phyloP scores from a whole-genome alignment of 2,888 invertebrate genomes.

The Salticus scenicus region DNA sequence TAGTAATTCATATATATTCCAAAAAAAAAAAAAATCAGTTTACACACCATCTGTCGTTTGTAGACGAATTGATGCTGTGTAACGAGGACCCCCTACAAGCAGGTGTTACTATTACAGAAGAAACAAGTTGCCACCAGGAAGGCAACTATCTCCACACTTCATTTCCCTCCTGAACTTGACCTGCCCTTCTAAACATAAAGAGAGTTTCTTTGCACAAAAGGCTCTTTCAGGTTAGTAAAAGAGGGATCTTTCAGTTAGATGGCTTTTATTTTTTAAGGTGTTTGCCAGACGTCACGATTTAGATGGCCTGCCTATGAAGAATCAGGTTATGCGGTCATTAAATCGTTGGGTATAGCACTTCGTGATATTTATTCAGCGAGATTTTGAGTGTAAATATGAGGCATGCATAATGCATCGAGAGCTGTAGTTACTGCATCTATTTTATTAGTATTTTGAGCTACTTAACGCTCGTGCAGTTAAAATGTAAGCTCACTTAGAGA shows the following conservation, averaged over 20 bases:
- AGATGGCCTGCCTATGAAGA: not conserved
- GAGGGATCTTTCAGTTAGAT: not conserved
- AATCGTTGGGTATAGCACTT: not conserved
- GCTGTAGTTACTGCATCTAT: too few relatives aligned
- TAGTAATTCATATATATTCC: constrained; percentile 2
- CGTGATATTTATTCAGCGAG: not conserved
- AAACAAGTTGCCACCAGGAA: constrained; percentile 1
- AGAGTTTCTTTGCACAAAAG: too few relatives aligned
- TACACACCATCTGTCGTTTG: not conserved
- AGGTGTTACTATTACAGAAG: not conserved
- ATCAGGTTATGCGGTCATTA: not conserved
- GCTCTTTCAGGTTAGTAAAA: not conserved
- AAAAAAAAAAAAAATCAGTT: not conserved
- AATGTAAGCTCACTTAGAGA: too few relatives aligned
- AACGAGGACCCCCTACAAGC: not conserved
- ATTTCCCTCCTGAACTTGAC: not conserved
- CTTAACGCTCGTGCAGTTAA: too few relatives aligned
- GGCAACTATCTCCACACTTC: not conserved
- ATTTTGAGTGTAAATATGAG: not conserved
- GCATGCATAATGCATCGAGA: too few relatives aligned
- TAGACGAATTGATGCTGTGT: not conserved
- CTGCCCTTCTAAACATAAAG: constrained; percentile 4
- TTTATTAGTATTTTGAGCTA: too few relatives aligned
- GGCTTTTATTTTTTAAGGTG: not conserved
- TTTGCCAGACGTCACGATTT: not conserved